Evolutionary conservation across 2,113 vertebrate genomes (phyloP).

Genomic region (Ctenomys sociabilis): DNA sequence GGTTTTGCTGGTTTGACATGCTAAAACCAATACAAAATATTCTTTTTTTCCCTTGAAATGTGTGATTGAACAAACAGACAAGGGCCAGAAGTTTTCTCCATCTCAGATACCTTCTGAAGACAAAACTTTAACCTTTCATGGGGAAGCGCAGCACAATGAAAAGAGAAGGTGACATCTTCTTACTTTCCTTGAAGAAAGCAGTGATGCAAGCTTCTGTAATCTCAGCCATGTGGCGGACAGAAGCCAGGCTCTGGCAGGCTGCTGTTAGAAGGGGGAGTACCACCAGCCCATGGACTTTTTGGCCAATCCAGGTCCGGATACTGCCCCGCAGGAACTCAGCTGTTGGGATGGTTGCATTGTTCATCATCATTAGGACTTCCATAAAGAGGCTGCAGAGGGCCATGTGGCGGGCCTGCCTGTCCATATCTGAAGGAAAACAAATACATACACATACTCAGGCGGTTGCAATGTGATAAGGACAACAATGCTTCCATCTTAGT

Average conservation of each 20-base stretch:
- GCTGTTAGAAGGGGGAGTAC: slow-evolving; percentile 95
- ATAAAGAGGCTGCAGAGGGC: slow-evolving; percentile 94
- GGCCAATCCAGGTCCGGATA: slow-evolving; percentile 91
- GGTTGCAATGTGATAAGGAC: not conserved
- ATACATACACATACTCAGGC: not conserved
- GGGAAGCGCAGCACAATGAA: not conserved
- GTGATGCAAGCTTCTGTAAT: slow-evolving; percentile 95
- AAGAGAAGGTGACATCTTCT: not conserved
- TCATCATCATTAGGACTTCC: slow-evolving; percentile 92
- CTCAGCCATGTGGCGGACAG: slow-evolving; percentile 96
- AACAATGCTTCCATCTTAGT: not conserved
- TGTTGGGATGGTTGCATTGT: slow-evolving; percentile 90
- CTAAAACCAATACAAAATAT: slow-evolving; percentile 7
- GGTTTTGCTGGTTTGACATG: not conserved
- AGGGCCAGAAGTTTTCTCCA: not conserved
- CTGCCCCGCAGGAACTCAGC: slow-evolving; percentile 91
- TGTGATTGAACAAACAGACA: not conserved
- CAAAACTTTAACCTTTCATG: not conserved
- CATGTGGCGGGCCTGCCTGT: slow-evolving; percentile 94
- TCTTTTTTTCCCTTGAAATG: not conserved
- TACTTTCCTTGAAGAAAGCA: slow-evolving; percentile 93
- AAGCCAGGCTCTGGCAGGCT: slow-evolving; percentile 94
- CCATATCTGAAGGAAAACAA: slow-evolving; percentile 86
- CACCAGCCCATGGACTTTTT: slow-evolving; percentile 88
- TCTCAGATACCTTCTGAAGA: not conserved